Percentiles rank a stretch among this genome's conserved stretches.
Conservation (phyloP, 2,797 vertebrate species). For the Hippopotamyrus pictus region DNA sequence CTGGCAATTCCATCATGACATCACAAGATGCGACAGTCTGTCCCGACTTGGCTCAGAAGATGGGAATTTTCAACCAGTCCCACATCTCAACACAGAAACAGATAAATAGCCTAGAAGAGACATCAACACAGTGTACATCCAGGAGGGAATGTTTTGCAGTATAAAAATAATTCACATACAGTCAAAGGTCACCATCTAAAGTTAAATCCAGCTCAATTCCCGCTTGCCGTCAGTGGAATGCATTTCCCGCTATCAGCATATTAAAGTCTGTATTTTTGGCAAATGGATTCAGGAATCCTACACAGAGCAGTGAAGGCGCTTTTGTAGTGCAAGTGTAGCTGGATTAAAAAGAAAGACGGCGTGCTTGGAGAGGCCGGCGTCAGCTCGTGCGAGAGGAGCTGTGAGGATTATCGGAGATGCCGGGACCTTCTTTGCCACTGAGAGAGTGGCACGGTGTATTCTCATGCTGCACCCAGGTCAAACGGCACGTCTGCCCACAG, state of each 20-base stretch:
- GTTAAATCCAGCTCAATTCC: conserved; percentile 27
- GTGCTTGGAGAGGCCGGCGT: background rate
- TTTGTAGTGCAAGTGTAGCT: conserved; percentile 35
- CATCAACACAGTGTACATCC: conserved; percentile 30
- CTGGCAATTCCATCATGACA: conserved; percentile 33
- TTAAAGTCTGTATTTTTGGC: conserved; percentile 25
- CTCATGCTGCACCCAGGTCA: background rate
- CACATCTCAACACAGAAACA: background rate
- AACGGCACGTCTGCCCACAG: background rate
- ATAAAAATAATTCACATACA: conserved; percentile 50
- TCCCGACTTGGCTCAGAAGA: conserved; percentile 23
- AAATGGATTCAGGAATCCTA: conserved; percentile 19
- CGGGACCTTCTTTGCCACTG: background rate
- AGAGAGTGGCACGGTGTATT: background rate
- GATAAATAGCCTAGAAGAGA: conserved; percentile 22
- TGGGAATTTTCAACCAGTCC: conserved; percentile 18
- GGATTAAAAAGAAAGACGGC: conserved; percentile 18
- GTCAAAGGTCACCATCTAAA: conserved; percentile 37
- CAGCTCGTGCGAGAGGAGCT: background rate
- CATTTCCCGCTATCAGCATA: conserved; percentile 24
- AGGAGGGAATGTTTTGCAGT: conserved; percentile 35
- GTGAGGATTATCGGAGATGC: background rate
- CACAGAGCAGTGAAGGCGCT: conserved; percentile 3
- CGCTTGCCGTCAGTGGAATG: background rate
- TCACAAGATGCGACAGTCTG: background rate